Percentiles rank a stretch among this genome's conserved stretches.
These are phyloP conservation scores for Echiichthys vipera DNA, from an alignment of 2,797 vertebrate genomes.

Conservation along the genomic window DNA sequence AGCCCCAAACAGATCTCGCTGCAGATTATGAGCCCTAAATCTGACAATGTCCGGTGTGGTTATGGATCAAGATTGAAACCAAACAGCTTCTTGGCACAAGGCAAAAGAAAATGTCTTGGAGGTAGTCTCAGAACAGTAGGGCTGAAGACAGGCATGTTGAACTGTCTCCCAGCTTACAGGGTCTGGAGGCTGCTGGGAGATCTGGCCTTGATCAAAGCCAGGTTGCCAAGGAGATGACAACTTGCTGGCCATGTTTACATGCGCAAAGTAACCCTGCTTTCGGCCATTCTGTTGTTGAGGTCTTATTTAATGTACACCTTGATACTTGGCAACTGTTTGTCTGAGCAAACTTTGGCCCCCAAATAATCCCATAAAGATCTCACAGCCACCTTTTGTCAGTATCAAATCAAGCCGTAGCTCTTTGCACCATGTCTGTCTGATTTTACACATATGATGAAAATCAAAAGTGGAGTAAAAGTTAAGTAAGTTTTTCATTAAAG, in stretches of 20 bases:
- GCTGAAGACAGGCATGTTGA: slow-evolving; percentile 63
- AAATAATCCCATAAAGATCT: slow-evolving; percentile 12
- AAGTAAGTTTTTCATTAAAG: not conserved
- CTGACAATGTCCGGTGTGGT: slow-evolving; percentile 74
- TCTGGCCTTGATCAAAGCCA: slow-evolving; percentile 78
- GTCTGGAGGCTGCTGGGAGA: slow-evolving; percentile 61
- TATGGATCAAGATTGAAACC: slow-evolving; percentile 78
- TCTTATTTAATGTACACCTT: slow-evolving; percentile 31
- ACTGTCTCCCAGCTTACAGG: slow-evolving; percentile 53
- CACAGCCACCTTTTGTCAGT: slow-evolving; percentile 2
- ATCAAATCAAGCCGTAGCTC: not conserved
- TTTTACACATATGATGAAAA: slow-evolving; percentile 12
- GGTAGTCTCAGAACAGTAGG: slow-evolving; percentile 69
- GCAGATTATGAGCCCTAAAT: slow-evolving; percentile 73
- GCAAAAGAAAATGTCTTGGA: slow-evolving; percentile 71
- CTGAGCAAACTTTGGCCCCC: slow-evolving; percentile 10
- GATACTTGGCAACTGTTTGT: slow-evolving; percentile 25
- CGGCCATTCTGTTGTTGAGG: slow-evolving; percentile 32
- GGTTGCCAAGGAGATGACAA: slow-evolving; percentile 66
- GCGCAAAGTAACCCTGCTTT: slow-evolving; percentile 22
- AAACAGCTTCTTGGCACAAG: slow-evolving; percentile 79
- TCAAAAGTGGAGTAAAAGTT: slow-evolving; percentile 8
- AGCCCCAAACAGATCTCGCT: slow-evolving; percentile 69
- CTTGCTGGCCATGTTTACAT: slow-evolving; percentile 60
- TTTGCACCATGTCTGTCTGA: not conserved